Base-by-base conservation (phyloP, 2,113 vertebrate genomes). In the Calidris pugnax region DNA sequence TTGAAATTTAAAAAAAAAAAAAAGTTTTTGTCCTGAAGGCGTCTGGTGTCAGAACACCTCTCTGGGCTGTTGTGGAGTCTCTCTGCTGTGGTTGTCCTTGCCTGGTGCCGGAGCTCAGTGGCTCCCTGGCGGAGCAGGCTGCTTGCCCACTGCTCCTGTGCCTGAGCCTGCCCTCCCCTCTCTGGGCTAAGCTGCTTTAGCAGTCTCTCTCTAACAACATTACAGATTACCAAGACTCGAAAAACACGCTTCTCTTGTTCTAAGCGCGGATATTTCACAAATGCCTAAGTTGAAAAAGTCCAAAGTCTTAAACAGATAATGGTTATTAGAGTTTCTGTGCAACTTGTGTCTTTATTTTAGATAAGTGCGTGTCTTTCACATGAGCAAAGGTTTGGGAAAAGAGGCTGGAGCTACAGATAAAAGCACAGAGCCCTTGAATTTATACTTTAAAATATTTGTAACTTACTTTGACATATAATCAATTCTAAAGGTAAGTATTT, bases 161-260 rank as follows among this genome's bases (percentile, higher is more conserved):
- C 55, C 0, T 2, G 30, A 12, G 75, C 39, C 15, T 2, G 26
- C 20, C 9, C 43, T 1, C 41, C 0, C 4, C 74, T 33, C 8
- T 2, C 1, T 10, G 12, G 8, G 50, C 73, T 74, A 37, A 90
- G 94, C 90, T 64, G 7, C 94, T 94, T 82, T 85, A 39, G 68
- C 79, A 50, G 55, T 23, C 62, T 68, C 55, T 87, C 64, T 76
- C 68, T 75, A 18, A 82, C 56, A 81, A 21, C 51, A 11, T 51
- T 19, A 10, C 56, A 78, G 84, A 35, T 84, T 53, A 74, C 6
- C 43, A 41, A 6, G 87, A 41, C 84, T 69, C 57, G 87, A 63
- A 85, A 82, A 76, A 56, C 71, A 50, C 1, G 1, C 57, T 91
- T 35, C 48, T 69, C 6, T 1, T 74, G 55, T 73, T 86, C 50